Evolutionary conservation across 2,797 vertebrate genomes (phyloP), one percentile per base, ranked within the genome.

Genomic region (Choloepus didactylus): DNA sequence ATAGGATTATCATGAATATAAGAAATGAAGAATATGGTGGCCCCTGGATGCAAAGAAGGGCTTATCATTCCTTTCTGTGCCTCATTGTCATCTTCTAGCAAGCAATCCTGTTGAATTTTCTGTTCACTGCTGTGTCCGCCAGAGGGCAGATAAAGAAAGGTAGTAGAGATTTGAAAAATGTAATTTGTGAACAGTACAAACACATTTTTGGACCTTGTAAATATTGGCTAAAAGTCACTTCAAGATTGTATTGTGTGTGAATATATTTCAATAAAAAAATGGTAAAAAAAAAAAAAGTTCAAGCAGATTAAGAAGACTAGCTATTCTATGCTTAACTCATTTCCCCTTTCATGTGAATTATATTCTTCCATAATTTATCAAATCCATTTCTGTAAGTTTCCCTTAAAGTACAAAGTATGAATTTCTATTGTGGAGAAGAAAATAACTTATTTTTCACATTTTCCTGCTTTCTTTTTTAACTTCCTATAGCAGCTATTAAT

Each of bases 91-190:
- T 72, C 76, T 38, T 0, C 72, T 41, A 12, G 44, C 0, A 1
- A 83, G 9, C 54, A 2, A 12, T 59, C 62, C 51, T 10, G 66
- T 62, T n/a, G 49, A 44, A 64, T 18, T 81, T 81, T 59, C 67
- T 87, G 29, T 96, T 97, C 84, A 64, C 38, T 0, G 18, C n/a
- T 31, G 5, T 86, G 82, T 54, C 96, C 97, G 94, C 85, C 29
- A 97, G 97, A 82, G 96, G 95, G 94, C 95, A 95, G 92, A 79
- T 23, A 31, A 82, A 94, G 97, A 90, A 89, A 23, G 18, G 54
- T 23, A 9, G 29, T 76, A 73, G 62, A 92, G 73, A 66, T 72
- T 21, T 38, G 66, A 49, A 38, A 25, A 21, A 14, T 35, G 3
- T 49, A 11, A 41, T 3, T 1, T 0, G 82, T 69, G 66, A 59